These are phyloP conservation scores for Furnarius figulus DNA, from an alignment of 2,113 vertebrate genomes.

Conservation along the genomic window DNA sequence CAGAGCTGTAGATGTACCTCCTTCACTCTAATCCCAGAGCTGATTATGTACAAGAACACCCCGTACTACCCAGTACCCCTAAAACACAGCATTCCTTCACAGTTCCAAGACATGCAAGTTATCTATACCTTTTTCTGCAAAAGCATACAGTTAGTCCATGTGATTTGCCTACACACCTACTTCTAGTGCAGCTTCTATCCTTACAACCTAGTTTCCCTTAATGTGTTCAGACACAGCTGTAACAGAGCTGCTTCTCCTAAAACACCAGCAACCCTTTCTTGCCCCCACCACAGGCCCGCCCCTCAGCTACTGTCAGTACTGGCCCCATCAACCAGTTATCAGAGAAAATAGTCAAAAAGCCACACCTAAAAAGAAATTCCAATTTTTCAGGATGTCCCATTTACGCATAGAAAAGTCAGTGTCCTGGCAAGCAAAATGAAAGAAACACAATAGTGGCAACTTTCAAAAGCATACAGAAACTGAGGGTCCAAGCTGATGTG, in stretches of 20 bases:
- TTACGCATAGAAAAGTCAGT: background rate
- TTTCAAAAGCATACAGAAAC: background rate
- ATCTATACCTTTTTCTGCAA: background rate
- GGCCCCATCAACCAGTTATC: background rate
- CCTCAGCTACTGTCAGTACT: background rate
- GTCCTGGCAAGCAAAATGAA: background rate
- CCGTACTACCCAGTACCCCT: background rate
- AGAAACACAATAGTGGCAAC: background rate
- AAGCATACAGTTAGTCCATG: background rate
- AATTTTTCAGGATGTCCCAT: background rate
- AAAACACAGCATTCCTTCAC: background rate
- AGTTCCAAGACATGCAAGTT: background rate
- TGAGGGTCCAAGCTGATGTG: background rate
- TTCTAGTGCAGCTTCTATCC: background rate
- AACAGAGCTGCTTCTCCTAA: background rate
- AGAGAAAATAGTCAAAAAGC: background rate
- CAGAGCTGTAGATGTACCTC: background rate
- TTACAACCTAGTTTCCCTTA: background rate
- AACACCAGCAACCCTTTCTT: background rate
- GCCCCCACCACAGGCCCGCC: background rate
- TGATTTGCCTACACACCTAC: background rate
- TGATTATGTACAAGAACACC: background rate
- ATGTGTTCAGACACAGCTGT: rapidly evolving
- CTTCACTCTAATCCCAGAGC: background rate
- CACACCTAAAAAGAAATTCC: background rate